Base-by-base conservation (phyloP, 1,140 invertebrate genomes). In the Melanaphis sacchari region DNA sequence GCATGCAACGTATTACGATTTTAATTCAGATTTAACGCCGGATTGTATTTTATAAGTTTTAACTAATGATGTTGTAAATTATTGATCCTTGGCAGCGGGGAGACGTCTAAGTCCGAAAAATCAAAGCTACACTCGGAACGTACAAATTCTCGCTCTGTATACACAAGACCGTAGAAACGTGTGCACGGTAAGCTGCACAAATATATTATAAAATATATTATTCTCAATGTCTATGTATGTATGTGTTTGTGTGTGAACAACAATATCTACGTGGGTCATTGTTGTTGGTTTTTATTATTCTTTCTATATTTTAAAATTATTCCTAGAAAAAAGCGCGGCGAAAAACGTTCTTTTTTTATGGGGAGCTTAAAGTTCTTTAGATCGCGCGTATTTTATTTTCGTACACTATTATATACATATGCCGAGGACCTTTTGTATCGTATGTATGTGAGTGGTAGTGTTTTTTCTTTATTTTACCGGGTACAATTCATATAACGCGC, bases 281-380 rank as follows among this genome's bases (percentile, higher is more conserved):
- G 88, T 59, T 90, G 88, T 90, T 90, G 88, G 49, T 59, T 90
- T 90, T 90, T 90, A 90, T 90, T 90, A 90, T 40, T 38, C 38
- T 59, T 90, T 90, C 88, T 90, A 59, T 90, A 90, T 90, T 90
- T 90, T 90, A 90, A 90, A 90, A 90, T 59, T 90, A 90, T 90
- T 90, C 88, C 22, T 59, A 59, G 88, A 31, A 90, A 59, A 90
- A 59, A 59, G 52, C 88, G 88, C 88, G 88, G 22, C 49, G 36
- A 54, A 59, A 54, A 54, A 54, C 49, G 49, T 59, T 59, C n/a
- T 24, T 90, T 90, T 46, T 90, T 90, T 59, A 40, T 90, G 26
- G 46, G 36, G 21, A 49, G 87, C 52, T 59, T 90, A 59, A 40
- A 59, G 49, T 90, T 90, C 24, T 59, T 1, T 59, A 26, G 9